Conservation (phyloP, 1,140 invertebrate species). For the Cyclargus thomasi region DNA sequence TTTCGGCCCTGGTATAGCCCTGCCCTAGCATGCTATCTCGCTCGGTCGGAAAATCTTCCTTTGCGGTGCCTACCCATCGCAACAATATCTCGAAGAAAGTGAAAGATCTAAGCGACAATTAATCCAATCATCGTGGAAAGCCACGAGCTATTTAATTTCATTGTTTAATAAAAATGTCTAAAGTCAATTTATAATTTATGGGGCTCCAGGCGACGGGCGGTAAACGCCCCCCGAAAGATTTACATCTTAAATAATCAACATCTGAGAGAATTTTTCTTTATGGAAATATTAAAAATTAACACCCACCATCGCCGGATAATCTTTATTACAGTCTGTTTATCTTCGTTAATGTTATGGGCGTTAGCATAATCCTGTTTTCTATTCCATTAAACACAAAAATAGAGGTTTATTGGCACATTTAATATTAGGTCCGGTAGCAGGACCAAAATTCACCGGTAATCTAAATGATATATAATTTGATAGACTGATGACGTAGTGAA, state of each 20-base stretch:
- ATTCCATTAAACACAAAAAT: too few relatives aligned
- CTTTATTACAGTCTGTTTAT: conserved; percentile 7
- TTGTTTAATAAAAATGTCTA: conserved; percentile 11
- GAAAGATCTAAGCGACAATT: too few relatives aligned
- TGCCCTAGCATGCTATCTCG: too few relatives aligned
- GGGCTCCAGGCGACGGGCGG: background rate
- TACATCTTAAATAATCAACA: conserved; percentile 16
- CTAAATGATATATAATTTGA: too few relatives aligned
- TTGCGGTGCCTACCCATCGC: too few relatives aligned
- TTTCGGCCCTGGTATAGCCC: too few relatives aligned
- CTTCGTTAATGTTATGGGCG: background rate
- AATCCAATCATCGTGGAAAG: background rate
- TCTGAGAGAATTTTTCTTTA: conserved; percentile 3
- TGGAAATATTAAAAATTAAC: conserved; percentile 12
- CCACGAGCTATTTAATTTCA: conserved; percentile 8
- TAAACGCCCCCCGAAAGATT: conserved; percentile 1
- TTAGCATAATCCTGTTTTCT: background rate
- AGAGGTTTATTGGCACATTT: too few relatives aligned
- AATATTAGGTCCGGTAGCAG: too few relatives aligned
- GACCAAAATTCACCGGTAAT: too few relatives aligned
- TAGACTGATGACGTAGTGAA: too few relatives aligned
- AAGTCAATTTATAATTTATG: conserved; percentile 5
- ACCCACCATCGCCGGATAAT: conserved; percentile 7
- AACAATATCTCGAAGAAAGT: too few relatives aligned
- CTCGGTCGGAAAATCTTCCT: too few relatives aligned